Evolutionary conservation across 92 coral and sea anemone species (phyloP).

Genomic region (Parazoanthus darwini): DNA sequence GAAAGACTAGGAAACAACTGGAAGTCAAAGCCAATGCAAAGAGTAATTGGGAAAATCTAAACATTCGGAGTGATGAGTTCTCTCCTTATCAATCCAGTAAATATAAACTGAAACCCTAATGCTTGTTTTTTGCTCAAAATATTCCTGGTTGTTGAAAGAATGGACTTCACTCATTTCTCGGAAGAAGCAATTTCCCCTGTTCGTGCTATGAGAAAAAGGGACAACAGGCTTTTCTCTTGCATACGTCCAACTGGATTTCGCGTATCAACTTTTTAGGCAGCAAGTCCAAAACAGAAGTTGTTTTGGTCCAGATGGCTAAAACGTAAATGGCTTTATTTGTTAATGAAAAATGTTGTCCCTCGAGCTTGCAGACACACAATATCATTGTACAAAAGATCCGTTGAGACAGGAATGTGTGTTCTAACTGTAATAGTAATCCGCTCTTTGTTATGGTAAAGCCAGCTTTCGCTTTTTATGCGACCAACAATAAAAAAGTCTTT

Average conservation of each 20-base stretch:
- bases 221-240: background rate
- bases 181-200: background rate
- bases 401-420: constrained; percentile 6
- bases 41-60: background rate
- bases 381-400: constrained; percentile 16
- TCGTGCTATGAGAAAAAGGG: background rate
- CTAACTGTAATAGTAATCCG: constrained; percentile 2
- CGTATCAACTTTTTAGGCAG: background rate
- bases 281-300: background rate
- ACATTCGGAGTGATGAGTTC: background rate
- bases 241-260: background rate
- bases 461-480: background rate
- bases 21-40: background rate
- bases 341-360: background rate
- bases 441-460: constrained; percentile 22
- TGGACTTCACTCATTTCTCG: no score
- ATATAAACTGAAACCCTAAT: background rate
- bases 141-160: no score
- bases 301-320: background rate
- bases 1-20: background rate
- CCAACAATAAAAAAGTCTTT: background rate
- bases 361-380: constrained; percentile 18
- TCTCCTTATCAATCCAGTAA: background rate
- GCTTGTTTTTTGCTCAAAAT: no score
- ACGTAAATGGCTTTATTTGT: background rate